phyloP scores from a whole-genome alignment of 2,888 invertebrate species.

The Brenthis hecate region DNA sequence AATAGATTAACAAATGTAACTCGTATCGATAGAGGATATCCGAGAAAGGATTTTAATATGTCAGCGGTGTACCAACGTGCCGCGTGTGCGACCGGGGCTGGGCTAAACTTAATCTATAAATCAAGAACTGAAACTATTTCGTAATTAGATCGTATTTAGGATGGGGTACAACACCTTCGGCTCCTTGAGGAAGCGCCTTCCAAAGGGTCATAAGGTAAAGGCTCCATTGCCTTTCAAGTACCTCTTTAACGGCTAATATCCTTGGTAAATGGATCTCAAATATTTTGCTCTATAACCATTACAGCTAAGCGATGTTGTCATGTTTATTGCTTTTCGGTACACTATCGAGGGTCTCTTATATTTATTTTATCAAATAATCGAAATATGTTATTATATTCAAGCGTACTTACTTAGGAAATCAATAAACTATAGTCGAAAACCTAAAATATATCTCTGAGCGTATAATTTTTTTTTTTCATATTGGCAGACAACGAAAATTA shows the following conservation, averaged over 20 bases:
- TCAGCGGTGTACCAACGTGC: constrained; percentile 61
- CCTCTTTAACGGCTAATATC: constrained; percentile 82
- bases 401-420: not conserved
- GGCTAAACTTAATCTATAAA: constrained; percentile 81
- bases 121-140: constrained; percentile 83
- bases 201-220: constrained; percentile 76
- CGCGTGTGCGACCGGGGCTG: constrained; percentile 66
- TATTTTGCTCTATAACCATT: constrained; percentile 73
- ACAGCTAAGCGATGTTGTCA: constrained; percentile 65
- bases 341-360: constrained; percentile 42
- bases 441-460: not conserved
- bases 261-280: constrained; percentile 77
- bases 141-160: constrained; percentile 83
- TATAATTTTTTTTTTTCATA: not conserved
- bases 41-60: constrained; percentile 68
- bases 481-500: not conserved
- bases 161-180: constrained; percentile 76
- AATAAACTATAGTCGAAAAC: not conserved
- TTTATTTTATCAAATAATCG: constrained; percentile 36
- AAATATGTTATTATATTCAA: constrained; percentile 29
- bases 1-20: constrained; percentile 20
- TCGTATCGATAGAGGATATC: constrained; percentile 45
- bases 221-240: constrained; percentile 76
- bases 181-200: constrained; percentile 74
- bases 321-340: constrained; percentile 66